Evolutionary conservation across 2,113 vertebrate genomes (phyloP).

Genomic region (Ranitomeya variabilis): DNA sequence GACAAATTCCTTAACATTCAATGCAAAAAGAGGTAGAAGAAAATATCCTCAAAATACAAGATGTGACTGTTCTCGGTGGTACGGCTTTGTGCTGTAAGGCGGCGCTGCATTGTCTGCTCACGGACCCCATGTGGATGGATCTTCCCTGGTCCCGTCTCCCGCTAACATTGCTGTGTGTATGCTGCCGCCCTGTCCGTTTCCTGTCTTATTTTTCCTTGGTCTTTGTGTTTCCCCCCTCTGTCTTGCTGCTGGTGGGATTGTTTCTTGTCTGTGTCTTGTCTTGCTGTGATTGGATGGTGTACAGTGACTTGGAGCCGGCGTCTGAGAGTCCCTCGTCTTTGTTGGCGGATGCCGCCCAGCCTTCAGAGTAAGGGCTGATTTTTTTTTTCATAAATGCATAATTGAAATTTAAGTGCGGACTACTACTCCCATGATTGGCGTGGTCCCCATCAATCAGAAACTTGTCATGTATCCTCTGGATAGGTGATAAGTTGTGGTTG

Average conservation of each 20-base stretch:
- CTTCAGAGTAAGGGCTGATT: constrained; percentile 84
- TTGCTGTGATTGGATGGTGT: constrained; percentile 81
- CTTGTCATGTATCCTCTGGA: too few relatives aligned
- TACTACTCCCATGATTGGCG: too few relatives aligned
- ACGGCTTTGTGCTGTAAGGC: too few relatives aligned
- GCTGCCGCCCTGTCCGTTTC: constrained; percentile 55
- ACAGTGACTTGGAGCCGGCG: constrained; percentile 89
- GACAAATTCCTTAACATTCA: background rate
- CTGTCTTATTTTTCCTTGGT: constrained; percentile 63
- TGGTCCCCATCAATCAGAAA: too few relatives aligned
- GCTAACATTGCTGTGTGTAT: background rate
- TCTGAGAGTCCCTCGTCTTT: constrained; percentile 85
- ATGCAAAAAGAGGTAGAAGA: background rate
- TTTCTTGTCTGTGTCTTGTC: constrained; percentile 64
- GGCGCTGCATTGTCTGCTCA: too few relatives aligned
- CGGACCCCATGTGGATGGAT: too few relatives aligned
- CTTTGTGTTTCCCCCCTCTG: constrained; percentile 58
- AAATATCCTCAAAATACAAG: background rate
- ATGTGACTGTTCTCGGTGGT: background rate
- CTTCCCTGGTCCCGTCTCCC: background rate
- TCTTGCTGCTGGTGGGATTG: constrained; percentile 51
- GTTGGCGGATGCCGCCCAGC: constrained; percentile 86
- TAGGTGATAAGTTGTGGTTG: too few relatives aligned
- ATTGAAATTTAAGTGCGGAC: too few relatives aligned
- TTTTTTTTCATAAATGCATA: background rate